Conservation (phyloP, 2,113 vertebrate species). For the Naja naja region DNA sequence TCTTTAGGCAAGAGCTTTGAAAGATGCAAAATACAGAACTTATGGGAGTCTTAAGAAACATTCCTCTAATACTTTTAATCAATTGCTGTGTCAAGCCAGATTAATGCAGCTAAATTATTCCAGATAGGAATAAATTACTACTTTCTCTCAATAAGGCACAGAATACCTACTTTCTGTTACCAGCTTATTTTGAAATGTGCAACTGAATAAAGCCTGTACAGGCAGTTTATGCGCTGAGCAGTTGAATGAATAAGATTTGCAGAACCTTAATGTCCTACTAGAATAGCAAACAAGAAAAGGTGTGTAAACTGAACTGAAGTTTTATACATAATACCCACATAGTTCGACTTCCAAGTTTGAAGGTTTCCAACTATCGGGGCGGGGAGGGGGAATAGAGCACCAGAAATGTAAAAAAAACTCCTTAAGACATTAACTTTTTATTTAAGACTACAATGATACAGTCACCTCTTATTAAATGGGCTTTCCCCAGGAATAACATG, state of each 20-base stretch:
- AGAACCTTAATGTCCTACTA: slow-evolving; percentile 64
- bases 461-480: slow-evolving; percentile 93
- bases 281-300: slow-evolving; percentile 41
- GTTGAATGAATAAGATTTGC: slow-evolving; percentile 71
- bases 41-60: slow-evolving; percentile 73
- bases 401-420: fast-evolving
- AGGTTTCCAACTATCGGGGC: background rate
- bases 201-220: slow-evolving; percentile 76
- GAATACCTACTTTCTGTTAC: slow-evolving; percentile 77
- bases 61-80: slow-evolving; percentile 82
- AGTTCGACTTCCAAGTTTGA: background rate
- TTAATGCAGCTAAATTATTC: slow-evolving; percentile 71
- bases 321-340: slow-evolving; percentile 37
- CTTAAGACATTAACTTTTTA: background rate
- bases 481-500: slow-evolving; percentile 90
- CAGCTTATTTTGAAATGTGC: slow-evolving; percentile 82
- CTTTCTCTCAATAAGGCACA: slow-evolving; percentile 73
- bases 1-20: slow-evolving; percentile 39
- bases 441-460: background rate
- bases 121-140: slow-evolving; percentile 70
- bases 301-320: slow-evolving; percentile 29
- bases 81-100: slow-evolving; percentile 72
- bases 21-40: slow-evolving; percentile 65
- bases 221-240: slow-evolving; percentile 70
- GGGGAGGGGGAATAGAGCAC: background rate